Evolutionary conservation across 1,140 invertebrate species (phyloP), one percentile per base, ranked within the genome.

Genomic region (Hermetia illucens): DNA sequence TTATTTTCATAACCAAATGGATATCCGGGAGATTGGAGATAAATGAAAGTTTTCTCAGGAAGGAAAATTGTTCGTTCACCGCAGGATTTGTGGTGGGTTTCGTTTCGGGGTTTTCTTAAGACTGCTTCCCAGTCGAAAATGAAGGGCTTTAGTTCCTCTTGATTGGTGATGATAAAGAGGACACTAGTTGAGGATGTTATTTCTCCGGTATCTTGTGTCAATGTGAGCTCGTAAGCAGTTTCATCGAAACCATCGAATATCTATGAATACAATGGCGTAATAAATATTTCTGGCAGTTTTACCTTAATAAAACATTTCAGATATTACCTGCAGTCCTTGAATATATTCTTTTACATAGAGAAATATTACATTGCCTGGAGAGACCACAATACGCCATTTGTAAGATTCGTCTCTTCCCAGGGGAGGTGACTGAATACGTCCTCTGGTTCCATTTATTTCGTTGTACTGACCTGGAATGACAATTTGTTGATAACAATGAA

Each of bases 341-440:
- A 43, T 44, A 35, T 58, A 58, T 29, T 54, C 48, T 10, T 43
- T 33, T 9, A 58, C 50, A 9, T 47, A 9, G 2, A 58, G 2
- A 0, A 15, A 18, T 4, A 58, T 9, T 12, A 44, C 34, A 8
- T 30, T 37, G 0, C 36, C 38, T n/a, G 43, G 43, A 4, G 34
- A 21, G 1, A 44, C 18, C n/a, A 48, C 32, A 31, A 58, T 50
- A 5, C 55, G 44, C 55, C 55, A 58, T 13, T 31, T 46, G 27
- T 45, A 58, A 8, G 51, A 27, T 19, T 52, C 34, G 17, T 46
- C 41, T 39, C 1, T 36, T 22, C 0, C 38, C 5, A 36, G 22
- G 1, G 81, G 53, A 1, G 88, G 88, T 0, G 84, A 87, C 3
- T 75, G 68, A 32, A 95, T 75, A 42, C 58, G 50, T 5, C 86